Evolutionary conservation across 2,888 invertebrate genomes (phyloP), one percentile per base, ranked within the genome.

Genomic region (Auanema sp.): DNA sequence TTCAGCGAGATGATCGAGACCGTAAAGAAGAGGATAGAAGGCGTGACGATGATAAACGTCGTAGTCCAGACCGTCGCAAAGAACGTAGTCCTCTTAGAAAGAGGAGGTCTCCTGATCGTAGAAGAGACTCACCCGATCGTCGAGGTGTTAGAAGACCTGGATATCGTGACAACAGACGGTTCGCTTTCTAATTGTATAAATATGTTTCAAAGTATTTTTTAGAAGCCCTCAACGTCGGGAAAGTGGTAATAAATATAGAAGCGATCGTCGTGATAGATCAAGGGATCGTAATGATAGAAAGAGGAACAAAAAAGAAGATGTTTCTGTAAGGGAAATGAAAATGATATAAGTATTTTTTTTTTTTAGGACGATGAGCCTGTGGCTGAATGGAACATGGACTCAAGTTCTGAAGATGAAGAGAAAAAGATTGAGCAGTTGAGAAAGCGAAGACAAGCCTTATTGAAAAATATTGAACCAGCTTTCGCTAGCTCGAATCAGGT

Each of bases 351-450:
- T n/a, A 6, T 52, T 59, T 8, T 51, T 41, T 56, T 11, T 25
- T 23, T 41, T 11, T 52, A 64, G 40, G 64, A 64, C n/a, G 51
- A 47, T 12, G 59, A 64, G 11, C 58, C 59, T 41, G 40, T 50
- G 8, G 60, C 74, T 3, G 71, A 76, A 52, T 76, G 76, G 76
- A 68, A 68, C 47, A 55, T 75, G 43, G 69, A 73, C 40, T 70
- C 71, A 12, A 69, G 75, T 58, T 71, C 71, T 1, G 69, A 71
- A 21, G 73, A 74, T 24, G 80, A 80, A 60, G 69, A 71, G 51
- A 76, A 68, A 52, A 75, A 73, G 53, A 80, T 80, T 24, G 77
- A 75, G 58, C 76, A 73, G 43, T 62, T 70, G 11, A 57, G 79
- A n/a, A 65, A 69, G 56, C 53, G 74, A 51, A 56, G 79, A 21